These are phyloP conservation scores for Drosophila stalkeri DNA, from an alignment of 2,888 invertebrate species.

Conservation along the genomic window DNA sequence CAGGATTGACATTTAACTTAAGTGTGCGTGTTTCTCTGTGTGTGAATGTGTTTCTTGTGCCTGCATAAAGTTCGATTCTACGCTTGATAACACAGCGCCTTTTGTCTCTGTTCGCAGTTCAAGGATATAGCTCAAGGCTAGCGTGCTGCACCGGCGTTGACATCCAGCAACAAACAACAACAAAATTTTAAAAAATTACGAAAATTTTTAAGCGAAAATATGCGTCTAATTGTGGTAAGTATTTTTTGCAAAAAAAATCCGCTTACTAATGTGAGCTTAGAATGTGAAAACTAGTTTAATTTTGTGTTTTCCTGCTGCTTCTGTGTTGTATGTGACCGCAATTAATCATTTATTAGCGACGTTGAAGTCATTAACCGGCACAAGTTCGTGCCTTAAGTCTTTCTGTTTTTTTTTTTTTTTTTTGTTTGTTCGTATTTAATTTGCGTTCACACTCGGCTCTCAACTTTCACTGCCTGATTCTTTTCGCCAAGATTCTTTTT, in stretches of 20 bases:
- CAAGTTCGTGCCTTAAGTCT: conserved; percentile 74
- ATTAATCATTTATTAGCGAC: conserved; percentile 69
- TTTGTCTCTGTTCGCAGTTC: conserved; percentile 70
- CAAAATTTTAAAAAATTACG: neutral
- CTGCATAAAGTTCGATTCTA: conserved; percentile 14
- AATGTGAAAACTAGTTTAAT: conserved; percentile 54
- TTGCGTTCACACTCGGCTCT: conserved; percentile 16
- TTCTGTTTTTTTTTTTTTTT: conserved; percentile 36
- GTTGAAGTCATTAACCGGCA: conserved; percentile 70
- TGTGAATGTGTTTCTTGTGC: conserved; percentile 31
- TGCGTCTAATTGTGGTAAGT: conserved; percentile 73
- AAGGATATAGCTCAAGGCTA: conserved; percentile 63
- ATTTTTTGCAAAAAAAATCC: conserved; percentile 10
- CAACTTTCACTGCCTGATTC: conserved; percentile 71
- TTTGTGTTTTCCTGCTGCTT: neutral
- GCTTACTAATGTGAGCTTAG: conserved; percentile 11
- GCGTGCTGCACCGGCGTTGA: conserved; percentile 13
- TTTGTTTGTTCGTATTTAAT: conserved; percentile 32
- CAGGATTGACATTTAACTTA: conserved; percentile 41
- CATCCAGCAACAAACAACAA: conserved; percentile 8
- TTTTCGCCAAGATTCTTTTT: conserved; percentile 41
- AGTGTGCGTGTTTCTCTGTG: conserved; percentile 20
- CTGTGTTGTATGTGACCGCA: conserved; percentile 43
- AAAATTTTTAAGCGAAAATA: conserved; percentile 27
- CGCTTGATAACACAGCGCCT: conserved; percentile 49